These are phyloP conservation scores for Rissa tridactyla DNA, from an alignment of 2,113 vertebrate genomes.

Conservation along the genomic window DNA sequence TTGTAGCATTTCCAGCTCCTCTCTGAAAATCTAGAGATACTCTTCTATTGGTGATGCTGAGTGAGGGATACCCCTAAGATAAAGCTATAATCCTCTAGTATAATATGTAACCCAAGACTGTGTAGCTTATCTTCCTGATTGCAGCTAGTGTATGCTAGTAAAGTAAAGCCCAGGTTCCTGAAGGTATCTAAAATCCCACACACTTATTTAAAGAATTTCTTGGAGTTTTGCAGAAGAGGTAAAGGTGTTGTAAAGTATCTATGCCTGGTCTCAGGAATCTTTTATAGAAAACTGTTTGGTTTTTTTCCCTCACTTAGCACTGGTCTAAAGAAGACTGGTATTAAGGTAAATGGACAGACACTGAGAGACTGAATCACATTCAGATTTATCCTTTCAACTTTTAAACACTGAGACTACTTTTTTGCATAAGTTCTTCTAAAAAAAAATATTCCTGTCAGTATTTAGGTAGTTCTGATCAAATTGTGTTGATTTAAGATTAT, in stretches of 20 bases:
- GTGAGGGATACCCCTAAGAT: not conserved
- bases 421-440: not conserved
- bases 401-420: not conserved
- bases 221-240: not conserved
- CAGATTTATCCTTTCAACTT: not conserved
- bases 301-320: not conserved
- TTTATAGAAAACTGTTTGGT: not conserved
- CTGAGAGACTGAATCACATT: not conserved
- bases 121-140: not conserved
- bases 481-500: not conserved
- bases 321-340: not conserved
- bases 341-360: not conserved
- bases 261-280: not conserved
- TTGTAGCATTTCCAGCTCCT: not conserved
- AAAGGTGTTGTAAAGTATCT: not conserved
- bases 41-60: not conserved
- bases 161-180: not conserved
- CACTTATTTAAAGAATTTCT: not conserved
- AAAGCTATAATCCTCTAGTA: not conserved
- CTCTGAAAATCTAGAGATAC: not conserved
- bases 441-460: not conserved
- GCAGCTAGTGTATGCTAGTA: not conserved
- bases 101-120: not conserved
- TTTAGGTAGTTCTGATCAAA: not conserved
- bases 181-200: not conserved